A percentile compares a stretch with the other conserved stretches of the same genome.
Conservation (phyloP, 2,113 vertebrate genomes). For the Otis tarda region DNA sequence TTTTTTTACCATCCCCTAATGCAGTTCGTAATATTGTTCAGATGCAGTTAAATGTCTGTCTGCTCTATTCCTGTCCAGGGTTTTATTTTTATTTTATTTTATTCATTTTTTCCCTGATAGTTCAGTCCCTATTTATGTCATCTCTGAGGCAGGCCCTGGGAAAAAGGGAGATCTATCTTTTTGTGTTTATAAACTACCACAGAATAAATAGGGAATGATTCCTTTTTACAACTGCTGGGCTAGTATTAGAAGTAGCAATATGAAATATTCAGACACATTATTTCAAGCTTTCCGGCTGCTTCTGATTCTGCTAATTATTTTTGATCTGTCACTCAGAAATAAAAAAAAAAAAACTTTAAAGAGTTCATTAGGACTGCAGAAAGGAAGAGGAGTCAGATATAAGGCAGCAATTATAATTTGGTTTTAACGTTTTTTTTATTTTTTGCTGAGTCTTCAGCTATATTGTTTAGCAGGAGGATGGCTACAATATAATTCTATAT, state of each 20-base stretch:
- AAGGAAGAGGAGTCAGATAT: slow-evolving; percentile 38
- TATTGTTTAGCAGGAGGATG: not conserved
- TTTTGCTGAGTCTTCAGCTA: slow-evolving; percentile 42
- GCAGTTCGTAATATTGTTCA: not conserved
- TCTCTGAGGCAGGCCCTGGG: not conserved
- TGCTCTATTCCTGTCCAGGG: not conserved
- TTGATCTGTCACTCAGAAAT: slow-evolving; percentile 51
- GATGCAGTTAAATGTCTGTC: not conserved
- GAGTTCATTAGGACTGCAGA: slow-evolving; percentile 30
- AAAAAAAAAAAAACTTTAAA: slow-evolving; percentile 40
- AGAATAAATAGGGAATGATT: slow-evolving; percentile 31
- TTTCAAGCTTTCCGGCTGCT: slow-evolving; percentile 49
- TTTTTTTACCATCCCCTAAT: not conserved
- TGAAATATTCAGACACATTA: slow-evolving; percentile 48
- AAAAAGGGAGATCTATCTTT: not conserved
- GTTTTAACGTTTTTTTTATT: not conserved
- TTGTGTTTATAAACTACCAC: slow-evolving; percentile 26
- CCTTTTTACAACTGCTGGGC: slow-evolving; percentile 27
- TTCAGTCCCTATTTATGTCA: slow-evolving; percentile 20
- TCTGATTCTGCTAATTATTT: slow-evolving; percentile 63
- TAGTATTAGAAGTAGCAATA: slow-evolving; percentile 27
- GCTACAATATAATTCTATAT: slow-evolving; percentile 30
- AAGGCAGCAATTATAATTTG: slow-evolving; percentile 14
- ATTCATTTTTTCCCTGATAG: not conserved
- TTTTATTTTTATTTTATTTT: not conserved